These are phyloP conservation scores for Oceanodroma tethys DNA, from an alignment of 2,113 vertebrate species.

Conservation along the genomic window DNA sequence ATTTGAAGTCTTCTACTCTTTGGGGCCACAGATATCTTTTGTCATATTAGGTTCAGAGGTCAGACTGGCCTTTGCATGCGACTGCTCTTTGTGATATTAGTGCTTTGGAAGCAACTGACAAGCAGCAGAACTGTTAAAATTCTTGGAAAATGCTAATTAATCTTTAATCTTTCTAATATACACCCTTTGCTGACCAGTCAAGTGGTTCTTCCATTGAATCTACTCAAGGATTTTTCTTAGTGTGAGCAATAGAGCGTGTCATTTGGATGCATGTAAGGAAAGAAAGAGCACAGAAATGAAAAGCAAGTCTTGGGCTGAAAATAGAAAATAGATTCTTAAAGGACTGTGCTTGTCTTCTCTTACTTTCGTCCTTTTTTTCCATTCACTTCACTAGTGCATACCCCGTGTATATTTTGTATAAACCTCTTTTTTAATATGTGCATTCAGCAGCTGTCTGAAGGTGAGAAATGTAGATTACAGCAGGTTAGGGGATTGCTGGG, in stretches of 20 bases:
- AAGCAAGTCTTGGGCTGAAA: not conserved
- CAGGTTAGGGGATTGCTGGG: not conserved
- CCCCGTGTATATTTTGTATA: too few species aligned
- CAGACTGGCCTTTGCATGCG: not conserved
- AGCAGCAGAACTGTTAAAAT: not conserved
- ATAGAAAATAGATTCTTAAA: not conserved
- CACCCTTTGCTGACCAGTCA: not conserved
- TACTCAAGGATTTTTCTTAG: not conserved
- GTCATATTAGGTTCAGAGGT: not conserved
- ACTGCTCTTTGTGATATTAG: not conserved
- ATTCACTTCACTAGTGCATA: not conserved
- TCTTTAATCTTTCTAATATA: not conserved
- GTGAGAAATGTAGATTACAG: not conserved
- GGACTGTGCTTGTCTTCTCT: not conserved
- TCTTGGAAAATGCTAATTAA: not conserved
- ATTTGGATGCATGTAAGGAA: accelerated
- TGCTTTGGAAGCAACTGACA: not conserved
- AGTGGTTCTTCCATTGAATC: not conserved
- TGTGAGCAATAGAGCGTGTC: not conserved
- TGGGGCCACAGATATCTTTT: not conserved
- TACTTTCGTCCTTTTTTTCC: not conserved
- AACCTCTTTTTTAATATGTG: not conserved
- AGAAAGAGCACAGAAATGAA: not conserved
- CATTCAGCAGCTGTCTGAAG: not conserved
- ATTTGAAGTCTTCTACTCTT: not conserved